Conservation (phyloP, 92 coral and sea anemone species). For the Zoanthus sansibaricus region DNA sequence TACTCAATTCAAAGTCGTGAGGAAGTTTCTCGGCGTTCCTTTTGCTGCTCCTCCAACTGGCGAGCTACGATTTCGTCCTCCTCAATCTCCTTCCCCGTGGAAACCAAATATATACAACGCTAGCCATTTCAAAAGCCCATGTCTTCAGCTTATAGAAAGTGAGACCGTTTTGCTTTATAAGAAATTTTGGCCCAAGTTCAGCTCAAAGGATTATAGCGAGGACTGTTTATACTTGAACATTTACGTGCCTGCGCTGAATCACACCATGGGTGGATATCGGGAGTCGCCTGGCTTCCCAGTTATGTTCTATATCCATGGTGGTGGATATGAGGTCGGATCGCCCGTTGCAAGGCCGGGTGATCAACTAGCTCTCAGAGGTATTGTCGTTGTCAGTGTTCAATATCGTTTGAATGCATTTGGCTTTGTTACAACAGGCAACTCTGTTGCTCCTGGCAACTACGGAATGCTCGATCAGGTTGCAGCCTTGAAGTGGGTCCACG, state of each 20-base stretch:
- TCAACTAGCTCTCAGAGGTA: slow-evolving; percentile 58
- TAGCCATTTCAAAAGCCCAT: slow-evolving; percentile 66
- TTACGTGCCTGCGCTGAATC: slow-evolving; percentile 35
- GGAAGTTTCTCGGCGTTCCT: slow-evolving; percentile 84
- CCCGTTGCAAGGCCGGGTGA: slow-evolving; percentile 52
- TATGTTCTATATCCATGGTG: slow-evolving; percentile 71
- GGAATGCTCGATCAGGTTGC: slow-evolving; percentile 56
- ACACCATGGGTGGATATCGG: not conserved
- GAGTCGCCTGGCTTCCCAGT: slow-evolving; percentile 51
- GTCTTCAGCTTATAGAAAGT: slow-evolving; percentile 58
- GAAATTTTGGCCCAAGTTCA: slow-evolving; percentile 64
- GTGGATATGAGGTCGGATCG: slow-evolving; percentile 51
- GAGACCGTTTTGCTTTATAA: slow-evolving; percentile 45
- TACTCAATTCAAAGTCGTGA: slow-evolving; percentile 66
- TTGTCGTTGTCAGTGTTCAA: slow-evolving; percentile 61
- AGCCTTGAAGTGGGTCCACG: slow-evolving; percentile 48
- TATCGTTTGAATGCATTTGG: slow-evolving; percentile 72
- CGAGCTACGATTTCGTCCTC: slow-evolving; percentile 78
- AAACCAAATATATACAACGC: slow-evolving; percentile 70
- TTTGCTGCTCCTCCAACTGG: slow-evolving; percentile 83
- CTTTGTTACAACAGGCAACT: slow-evolving; percentile 65
- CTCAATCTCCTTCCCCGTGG: slow-evolving; percentile 64
- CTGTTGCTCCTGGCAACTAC: slow-evolving; percentile 62
- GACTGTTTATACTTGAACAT: slow-evolving; percentile 69
- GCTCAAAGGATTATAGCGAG: slow-evolving; percentile 72